Conservation (phyloP, 2,888 invertebrate genomes). For the Galerucella pusilla region DNA sequence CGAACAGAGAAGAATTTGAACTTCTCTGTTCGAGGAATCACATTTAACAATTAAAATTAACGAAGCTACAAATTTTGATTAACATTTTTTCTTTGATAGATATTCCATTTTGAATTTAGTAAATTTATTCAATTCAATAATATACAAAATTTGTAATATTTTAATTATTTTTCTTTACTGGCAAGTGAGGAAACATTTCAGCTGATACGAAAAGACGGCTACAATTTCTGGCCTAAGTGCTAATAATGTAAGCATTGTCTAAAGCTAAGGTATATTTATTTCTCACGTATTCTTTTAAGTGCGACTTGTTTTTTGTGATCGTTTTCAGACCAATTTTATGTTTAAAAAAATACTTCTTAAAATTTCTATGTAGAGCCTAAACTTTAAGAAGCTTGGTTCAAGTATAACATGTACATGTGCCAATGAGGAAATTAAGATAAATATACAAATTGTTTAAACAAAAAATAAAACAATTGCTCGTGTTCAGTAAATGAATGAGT, state of each 20-base stretch:
- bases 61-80: no score
- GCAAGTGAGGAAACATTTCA: slow-evolving; percentile 4
- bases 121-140: no score
- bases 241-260: slow-evolving; percentile 11
- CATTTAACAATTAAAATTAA: no score
- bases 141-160: no score
- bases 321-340: not conserved
- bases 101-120: no score
- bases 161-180: no score
- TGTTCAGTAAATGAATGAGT: not conserved
- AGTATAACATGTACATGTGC: not conserved
- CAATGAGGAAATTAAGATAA: not conserved
- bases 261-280: slow-evolving; percentile 5
- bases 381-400: not conserved
- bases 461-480: not conserved
- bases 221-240: slow-evolving; percentile 7
- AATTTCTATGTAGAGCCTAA: not conserved
- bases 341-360: not conserved
- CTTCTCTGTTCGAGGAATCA: no score
- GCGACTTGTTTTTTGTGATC: not conserved
- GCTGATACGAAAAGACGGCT: not conserved
- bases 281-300: not conserved
- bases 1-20: no score
- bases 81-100: no score
- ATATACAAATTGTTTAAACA: slow-evolving; percentile 5